Base-by-base conservation (phyloP, 2,797 vertebrate species). In the Darevskia mixta region DNA sequence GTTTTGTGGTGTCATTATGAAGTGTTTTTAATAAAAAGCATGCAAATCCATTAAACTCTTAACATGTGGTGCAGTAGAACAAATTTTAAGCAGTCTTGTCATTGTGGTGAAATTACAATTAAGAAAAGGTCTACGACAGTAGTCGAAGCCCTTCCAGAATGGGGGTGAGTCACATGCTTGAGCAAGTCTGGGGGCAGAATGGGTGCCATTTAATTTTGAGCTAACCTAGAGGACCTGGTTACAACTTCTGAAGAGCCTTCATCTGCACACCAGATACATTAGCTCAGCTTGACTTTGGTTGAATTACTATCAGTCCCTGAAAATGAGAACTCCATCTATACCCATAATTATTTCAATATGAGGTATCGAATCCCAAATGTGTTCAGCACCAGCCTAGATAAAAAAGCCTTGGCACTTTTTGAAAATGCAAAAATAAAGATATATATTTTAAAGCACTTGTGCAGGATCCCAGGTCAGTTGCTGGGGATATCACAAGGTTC, bases 211-310 rank as follows among this genome's bases (percentile, higher is more conserved):
- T 92, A 89, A 92, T 95, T 95, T 93, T 91, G 91, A 87, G 85
- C 83, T 92, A 94, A 92, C 93, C 93, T 94, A 94, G 95, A 93
- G 91, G 93, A 18, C 72, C 35, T 18, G 25, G 35, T 73, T 35
- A 90, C 80, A 93, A 93, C 93, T 94, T 95, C 93, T 95, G 92
- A 95, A 94, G 89, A 87, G 88, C 73, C 93, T 93, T 95, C 95
- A 90, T 95, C 92, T 92, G 87, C 75, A 88, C 89, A 94, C 91
- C 64, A 86, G 82, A 27, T 38, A 61, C 13, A 92, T 91, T 67
- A 0, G 45, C 49, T 79, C 82, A 75, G 92, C 91, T 92, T 94
- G 32, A 86, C 84, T 86, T 86, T 29, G 15, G 69, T 25, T 23
- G 18, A n/a, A 11, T 86, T 32, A 86, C 11, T 45, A 38, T 55